Conservation (phyloP, 2,797 vertebrate genomes). For the Crax fasciolata region DNA sequence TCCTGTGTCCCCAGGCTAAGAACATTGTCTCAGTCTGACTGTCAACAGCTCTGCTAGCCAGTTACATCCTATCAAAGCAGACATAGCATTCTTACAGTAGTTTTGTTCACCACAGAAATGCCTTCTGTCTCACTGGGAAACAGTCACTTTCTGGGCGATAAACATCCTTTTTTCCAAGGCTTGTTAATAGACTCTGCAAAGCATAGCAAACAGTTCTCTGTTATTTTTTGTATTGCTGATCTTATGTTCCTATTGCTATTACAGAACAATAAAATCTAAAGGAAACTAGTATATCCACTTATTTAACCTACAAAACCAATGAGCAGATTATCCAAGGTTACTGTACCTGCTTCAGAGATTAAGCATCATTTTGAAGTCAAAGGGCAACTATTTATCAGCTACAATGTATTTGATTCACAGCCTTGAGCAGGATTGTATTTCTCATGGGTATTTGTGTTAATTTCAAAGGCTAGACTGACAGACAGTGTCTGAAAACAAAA, state of each 20-base stretch:
- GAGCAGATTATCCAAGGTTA: conserved; percentile 55
- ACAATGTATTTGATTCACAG: conserved; percentile 65
- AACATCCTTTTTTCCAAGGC: not conserved
- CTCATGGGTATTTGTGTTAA: conserved; percentile 72
- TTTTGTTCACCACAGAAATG: not conserved
- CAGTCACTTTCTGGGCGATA: not conserved
- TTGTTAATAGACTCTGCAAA: not conserved
- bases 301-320: conserved; percentile 63
- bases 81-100: accelerated
- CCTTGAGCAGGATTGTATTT: conserved; percentile 66
- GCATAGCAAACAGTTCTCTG: not conserved
- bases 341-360: conserved; percentile 65
- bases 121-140: not conserved
- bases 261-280: conserved; percentile 42
- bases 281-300: conserved; percentile 49
- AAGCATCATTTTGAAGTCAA: conserved; percentile 69
- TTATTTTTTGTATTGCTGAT: not conserved
- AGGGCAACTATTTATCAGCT: conserved; percentile 61
- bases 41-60: not conserved
- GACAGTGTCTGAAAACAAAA: conserved; percentile 67
- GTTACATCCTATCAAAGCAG: not conserved
- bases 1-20: not conserved
- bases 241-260: conserved; percentile 8
- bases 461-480: conserved; percentile 75
- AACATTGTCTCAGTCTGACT: not conserved